Percentiles rank a stretch among this genome's conserved stretches.
These are phyloP conservation scores for Anisognathus igniventris DNA, from an alignment of 2,797 vertebrate genomes.

Conservation along the genomic window DNA sequence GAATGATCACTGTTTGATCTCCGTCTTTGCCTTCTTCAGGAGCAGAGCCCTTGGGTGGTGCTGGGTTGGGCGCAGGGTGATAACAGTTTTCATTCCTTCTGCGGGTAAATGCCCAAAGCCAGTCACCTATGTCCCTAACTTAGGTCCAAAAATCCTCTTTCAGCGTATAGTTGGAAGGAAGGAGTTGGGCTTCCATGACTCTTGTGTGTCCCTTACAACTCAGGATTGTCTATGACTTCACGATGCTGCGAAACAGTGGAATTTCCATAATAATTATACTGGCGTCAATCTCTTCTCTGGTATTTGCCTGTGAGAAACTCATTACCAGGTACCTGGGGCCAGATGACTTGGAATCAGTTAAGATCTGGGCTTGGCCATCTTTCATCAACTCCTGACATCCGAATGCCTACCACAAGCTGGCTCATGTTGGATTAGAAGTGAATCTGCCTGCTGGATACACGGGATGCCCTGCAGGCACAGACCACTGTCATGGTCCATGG, in stretches of 20 bases:
- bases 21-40: neutral
- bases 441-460: neutral
- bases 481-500: neutral
- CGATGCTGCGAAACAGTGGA: neutral
- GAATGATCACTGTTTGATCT: neutral
- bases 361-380: constrained; percentile 31
- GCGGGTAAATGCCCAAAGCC: neutral
- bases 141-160: neutral
- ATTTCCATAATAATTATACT: neutral
- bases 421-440: neutral
- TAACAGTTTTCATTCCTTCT: neutral
- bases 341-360: neutral
- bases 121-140: neutral
- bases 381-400: constrained; percentile 1
- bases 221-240: neutral
- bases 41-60: neutral
- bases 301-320: constrained; percentile 22
- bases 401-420: neutral
- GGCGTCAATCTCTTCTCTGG: neutral
- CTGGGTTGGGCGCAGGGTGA: neutral
- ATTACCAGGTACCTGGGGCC: neutral
- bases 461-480: neutral
- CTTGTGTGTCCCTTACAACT: neutral
- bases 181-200: neutral
- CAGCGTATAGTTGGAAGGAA: neutral